Evolutionary conservation across 2,113 vertebrate genomes (phyloP).

Genomic region (Petroica traversi): DNA sequence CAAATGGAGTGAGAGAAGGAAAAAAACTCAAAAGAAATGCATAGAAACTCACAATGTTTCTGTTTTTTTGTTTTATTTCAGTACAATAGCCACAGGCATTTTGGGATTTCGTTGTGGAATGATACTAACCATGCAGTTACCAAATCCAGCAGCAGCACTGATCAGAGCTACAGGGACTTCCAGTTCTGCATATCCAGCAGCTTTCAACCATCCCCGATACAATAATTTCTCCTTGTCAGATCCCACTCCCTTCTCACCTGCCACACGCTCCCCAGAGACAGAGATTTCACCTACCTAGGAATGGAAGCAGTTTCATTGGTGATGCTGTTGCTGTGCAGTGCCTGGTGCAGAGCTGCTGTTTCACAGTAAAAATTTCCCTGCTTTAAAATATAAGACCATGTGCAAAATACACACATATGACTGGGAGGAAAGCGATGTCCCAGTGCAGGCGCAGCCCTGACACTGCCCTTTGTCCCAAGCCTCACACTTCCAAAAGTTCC

Average conservation of each 20-base stretch:
- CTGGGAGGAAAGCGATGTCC: not conserved
- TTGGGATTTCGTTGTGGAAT: not conserved
- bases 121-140: not conserved
- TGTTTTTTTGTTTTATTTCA: not conserved
- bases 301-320: constrained; percentile 74
- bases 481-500: not conserved
- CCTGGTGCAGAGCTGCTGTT: not conserved
- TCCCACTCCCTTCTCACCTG: not conserved
- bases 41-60: not conserved
- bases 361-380: not conserved
- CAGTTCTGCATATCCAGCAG: not conserved
- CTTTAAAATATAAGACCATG: not conserved
- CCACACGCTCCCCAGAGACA: not conserved
- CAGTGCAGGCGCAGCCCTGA: not conserved
- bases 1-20: not conserved
- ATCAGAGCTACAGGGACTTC: not conserved
- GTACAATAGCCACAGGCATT: not conserved
- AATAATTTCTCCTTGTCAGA: not conserved
- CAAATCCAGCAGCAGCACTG: not conserved
- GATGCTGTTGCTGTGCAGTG: not conserved
- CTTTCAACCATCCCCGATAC: not conserved
- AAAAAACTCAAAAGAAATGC: not conserved
- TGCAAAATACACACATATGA: not conserved
- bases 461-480: not conserved
- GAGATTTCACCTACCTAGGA: constrained; percentile 73